These are phyloP conservation scores for Dolichallabes microphthalmus DNA, from an alignment of 2,113 vertebrate genomes.

Conservation along the genomic window DNA sequence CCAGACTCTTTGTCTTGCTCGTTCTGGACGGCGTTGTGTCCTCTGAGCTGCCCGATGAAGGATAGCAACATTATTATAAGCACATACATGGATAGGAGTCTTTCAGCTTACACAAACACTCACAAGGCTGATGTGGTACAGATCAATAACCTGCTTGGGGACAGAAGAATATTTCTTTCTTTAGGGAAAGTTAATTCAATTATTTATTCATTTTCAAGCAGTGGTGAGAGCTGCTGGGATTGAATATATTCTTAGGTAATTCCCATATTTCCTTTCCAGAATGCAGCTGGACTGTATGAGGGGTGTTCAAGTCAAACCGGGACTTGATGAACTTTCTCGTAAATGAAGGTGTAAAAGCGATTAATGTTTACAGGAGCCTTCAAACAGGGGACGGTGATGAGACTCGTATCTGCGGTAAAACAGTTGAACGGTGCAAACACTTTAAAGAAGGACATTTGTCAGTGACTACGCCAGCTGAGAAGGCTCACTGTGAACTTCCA, in stretches of 20 bases:
- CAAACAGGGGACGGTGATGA: too few species aligned
- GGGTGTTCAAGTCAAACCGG: too few species aligned
- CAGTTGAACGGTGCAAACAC: too few species aligned
- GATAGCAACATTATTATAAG: conserved; percentile 23
- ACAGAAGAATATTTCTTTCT: conserved; percentile 43
- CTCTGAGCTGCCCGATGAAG: conserved; percentile 15
- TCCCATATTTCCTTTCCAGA: conserved; percentile 1
- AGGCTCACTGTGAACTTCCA: too few species aligned
- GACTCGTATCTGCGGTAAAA: too few species aligned
- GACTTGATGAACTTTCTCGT: too few species aligned
- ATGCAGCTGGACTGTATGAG: not conserved
- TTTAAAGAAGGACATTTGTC: too few species aligned
- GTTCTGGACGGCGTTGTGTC: conserved; percentile 17
- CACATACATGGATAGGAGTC: conserved; percentile 13
- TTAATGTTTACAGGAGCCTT: too few species aligned
- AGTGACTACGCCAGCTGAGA: too few species aligned
- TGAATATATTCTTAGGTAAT: conserved; percentile 22
- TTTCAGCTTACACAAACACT: conserved; percentile 27
- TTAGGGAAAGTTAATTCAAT: conserved; percentile 42
- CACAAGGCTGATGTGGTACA: conserved; percentile 31
- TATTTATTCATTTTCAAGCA: conserved; percentile 40
- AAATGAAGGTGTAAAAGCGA: too few species aligned
- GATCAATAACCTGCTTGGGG: conserved; percentile 48
- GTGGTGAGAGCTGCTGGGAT: conserved; percentile 6
- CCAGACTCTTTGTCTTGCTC: conserved; percentile 35